Conservation (phyloP, 2,888 invertebrate genomes). For the Drosophila pseudotakahashii region DNA sequence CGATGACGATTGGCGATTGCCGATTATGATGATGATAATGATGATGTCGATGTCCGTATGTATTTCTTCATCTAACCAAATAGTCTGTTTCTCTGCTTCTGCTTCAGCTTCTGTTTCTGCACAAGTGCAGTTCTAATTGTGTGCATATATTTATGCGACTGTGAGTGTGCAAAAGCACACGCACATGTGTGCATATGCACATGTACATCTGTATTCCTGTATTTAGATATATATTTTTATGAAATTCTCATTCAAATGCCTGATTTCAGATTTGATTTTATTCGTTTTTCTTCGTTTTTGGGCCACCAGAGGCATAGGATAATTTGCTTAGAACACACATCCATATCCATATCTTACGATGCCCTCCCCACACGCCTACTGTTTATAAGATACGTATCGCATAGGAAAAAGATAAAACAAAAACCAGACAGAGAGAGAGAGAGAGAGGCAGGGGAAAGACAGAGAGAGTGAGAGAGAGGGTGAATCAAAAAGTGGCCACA, state of each 20-base stretch:
- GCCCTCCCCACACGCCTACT: slow-evolving; percentile 9
- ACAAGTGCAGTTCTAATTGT: slow-evolving; percentile 18
- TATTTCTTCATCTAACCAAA: slow-evolving; percentile 20
- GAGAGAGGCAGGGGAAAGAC: not conserved
- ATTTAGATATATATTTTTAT: slow-evolving; percentile 25
- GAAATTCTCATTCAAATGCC: slow-evolving; percentile 15
- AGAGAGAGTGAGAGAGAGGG: not conserved
- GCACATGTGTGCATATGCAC: slow-evolving; percentile 2
- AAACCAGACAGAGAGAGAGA: not conserved
- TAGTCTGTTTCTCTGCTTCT: slow-evolving; percentile 30
- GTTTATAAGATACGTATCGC: slow-evolving; percentile 4
- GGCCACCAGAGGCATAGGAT: slow-evolving; percentile 17
- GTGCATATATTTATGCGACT: slow-evolving; percentile 2
- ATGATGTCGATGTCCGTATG: slow-evolving; percentile 8
- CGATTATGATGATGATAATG: slow-evolving; percentile 1
- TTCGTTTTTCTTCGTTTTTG: slow-evolving; percentile 2
- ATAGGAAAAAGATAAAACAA: slow-evolving; percentile 7
- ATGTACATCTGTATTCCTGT: slow-evolving; percentile 2
- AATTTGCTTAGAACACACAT: slow-evolving; percentile 27
- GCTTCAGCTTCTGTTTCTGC: slow-evolving; percentile 32
- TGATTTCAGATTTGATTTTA: slow-evolving; percentile 1
- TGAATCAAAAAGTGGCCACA: slow-evolving; percentile 6
- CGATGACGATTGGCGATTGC: slow-evolving; percentile 10
- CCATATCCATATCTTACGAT: slow-evolving; percentile 10
- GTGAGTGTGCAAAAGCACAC: slow-evolving; percentile 14